These are phyloP conservation scores for Larimichthys polyactis DNA, from an alignment of 2,113 vertebrate genomes.

Conservation along the genomic window DNA sequence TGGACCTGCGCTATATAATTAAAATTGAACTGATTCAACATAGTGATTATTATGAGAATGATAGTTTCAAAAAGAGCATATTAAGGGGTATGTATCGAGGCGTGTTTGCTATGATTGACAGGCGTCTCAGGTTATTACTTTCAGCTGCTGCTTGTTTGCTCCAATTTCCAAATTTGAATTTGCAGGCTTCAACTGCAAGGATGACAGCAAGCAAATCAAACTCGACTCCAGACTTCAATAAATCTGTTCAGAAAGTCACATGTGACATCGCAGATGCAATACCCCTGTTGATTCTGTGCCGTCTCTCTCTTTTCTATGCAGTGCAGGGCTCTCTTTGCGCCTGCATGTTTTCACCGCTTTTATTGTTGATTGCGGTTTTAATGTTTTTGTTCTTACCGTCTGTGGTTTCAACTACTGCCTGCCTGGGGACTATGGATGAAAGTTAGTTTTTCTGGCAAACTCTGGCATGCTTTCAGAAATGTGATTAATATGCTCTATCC, in stretches of 20 bases:
- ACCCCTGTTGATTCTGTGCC: not conserved
- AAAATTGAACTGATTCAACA: not conserved
- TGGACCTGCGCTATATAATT: no score
- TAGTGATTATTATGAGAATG: not conserved
- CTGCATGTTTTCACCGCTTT: no score
- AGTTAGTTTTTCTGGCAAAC: no score
- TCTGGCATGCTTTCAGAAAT: no score
- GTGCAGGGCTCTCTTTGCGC: no score
- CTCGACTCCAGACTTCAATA: slow-evolving; percentile 1
- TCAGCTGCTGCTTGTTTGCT: not conserved
- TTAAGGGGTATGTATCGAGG: no score
- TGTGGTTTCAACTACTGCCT: no score
- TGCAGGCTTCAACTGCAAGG: slow-evolving; percentile 1
- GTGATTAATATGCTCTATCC: no score
- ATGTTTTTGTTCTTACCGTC: no score
- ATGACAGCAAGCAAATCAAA: slow-evolving; percentile 29
- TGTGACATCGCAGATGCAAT: slow-evolving; percentile 16
- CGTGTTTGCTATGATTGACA: not conserved
- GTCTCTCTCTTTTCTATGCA: no score
- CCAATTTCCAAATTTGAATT: not conserved
- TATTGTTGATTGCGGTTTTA: no score
- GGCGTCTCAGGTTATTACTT: not conserved
- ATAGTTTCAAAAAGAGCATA: not conserved
- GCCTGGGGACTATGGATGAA: no score
- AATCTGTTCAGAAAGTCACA: slow-evolving; percentile 28